Evolutionary conservation across 2,113 vertebrate genomes (phyloP).

Genomic region (Gallinago jamesoni): DNA sequence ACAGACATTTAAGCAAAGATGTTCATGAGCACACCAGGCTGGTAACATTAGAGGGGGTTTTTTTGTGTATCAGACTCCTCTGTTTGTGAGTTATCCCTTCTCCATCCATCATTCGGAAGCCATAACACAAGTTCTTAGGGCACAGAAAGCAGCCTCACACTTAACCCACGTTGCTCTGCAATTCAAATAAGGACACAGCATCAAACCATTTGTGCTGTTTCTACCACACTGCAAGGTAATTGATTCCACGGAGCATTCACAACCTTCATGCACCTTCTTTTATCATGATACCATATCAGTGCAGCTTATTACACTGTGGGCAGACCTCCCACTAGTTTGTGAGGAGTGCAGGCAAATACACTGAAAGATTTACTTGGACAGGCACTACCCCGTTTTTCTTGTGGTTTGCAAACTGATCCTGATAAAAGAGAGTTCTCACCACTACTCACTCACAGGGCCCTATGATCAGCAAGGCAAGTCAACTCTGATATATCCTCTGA

Average conservation of each 20-base stretch:
- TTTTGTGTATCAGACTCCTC: background rate
- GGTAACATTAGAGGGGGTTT: background rate
- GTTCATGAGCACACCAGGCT: background rate
- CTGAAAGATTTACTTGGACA: background rate
- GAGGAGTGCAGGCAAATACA: background rate
- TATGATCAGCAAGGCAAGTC: background rate
- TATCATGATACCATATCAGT: accelerated
- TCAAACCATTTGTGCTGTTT: background rate
- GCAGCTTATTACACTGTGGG: background rate
- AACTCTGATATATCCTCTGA: background rate
- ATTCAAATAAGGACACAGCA: background rate
- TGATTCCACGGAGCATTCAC: background rate
- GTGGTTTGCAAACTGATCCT: background rate
- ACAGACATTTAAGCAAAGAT: background rate
- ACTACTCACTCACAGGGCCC: background rate
- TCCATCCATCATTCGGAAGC: background rate
- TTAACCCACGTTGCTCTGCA: background rate
- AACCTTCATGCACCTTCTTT: background rate
- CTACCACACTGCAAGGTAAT: background rate
- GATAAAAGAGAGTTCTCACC: background rate
- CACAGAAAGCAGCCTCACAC: background rate
- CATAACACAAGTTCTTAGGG: background rate
- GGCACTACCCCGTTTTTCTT: background rate
- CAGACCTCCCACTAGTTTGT: background rate
- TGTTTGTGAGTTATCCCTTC: background rate